phyloP scores from a whole-genome alignment of 2,888 invertebrate genomes.

The Drosophila conformis region DNA sequence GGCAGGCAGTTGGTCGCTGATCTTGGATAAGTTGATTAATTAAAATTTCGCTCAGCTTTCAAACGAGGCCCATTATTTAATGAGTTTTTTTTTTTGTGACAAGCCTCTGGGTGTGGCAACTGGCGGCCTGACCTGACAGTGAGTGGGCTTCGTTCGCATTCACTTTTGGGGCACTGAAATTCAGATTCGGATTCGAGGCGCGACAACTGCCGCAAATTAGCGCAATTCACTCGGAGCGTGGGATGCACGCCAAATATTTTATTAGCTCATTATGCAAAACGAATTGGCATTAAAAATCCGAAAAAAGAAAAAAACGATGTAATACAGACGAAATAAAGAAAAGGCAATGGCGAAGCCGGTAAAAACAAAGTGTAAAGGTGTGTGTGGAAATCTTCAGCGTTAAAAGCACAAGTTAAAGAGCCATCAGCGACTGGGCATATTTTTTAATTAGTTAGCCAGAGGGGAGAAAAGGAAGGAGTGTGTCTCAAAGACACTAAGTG shows the following conservation, averaged over 20 bases:
- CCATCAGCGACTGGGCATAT: conserved; percentile 35
- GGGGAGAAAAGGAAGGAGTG: neutral
- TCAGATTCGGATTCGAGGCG: conserved; percentile 67
- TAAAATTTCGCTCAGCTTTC: conserved; percentile 78
- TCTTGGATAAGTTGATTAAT: conserved; percentile 73
- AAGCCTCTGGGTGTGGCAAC: conserved; percentile 70
- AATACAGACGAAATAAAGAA: neutral
- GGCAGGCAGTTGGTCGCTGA: conserved; percentile 35
- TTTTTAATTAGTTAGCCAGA: conserved; percentile 5
- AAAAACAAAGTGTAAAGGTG: neutral
- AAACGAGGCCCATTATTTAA: conserved; percentile 77
- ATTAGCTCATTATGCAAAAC: conserved; percentile 81
- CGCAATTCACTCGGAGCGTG: conserved; percentile 69
- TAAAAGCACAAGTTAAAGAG: conserved; percentile 50
- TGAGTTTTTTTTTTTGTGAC: conserved; percentile 70
- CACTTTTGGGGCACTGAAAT: conserved; percentile 10
- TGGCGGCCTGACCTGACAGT: conserved; percentile 26
- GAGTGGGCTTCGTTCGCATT: conserved; percentile 28
- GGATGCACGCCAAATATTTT: conserved; percentile 81
- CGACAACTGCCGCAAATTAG: conserved; percentile 81
- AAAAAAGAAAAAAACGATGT: neutral
- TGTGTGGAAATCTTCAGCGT: conserved; percentile 29
- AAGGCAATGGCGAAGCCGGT: conserved; percentile 1
- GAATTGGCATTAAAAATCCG: conserved; percentile 56
- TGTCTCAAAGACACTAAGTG: neutral